A percentile compares a stretch with the other conserved stretches of the same genome.
phyloP scores from a whole-genome alignment of 2,888 invertebrate genomes.

The Strigamia maritima region DNA sequence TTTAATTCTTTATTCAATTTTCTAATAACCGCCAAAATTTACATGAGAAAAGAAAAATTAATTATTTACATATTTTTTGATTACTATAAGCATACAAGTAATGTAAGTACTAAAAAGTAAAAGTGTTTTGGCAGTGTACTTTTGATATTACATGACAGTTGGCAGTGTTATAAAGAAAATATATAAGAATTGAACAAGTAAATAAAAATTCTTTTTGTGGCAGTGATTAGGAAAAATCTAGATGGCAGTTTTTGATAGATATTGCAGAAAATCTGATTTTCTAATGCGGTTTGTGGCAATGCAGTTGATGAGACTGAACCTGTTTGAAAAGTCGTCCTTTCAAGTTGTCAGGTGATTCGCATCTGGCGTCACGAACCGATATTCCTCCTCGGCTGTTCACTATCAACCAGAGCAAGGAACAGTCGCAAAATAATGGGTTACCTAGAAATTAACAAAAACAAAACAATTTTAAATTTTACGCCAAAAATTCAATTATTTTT shows the following conservation, averaged over 20 bases:
- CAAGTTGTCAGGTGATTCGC: conserved; percentile 37
- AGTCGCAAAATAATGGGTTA: conserved; percentile 41
- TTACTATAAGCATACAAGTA: background rate
- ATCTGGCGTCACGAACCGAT: conserved; percentile 34
- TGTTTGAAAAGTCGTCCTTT: conserved; percentile 36
- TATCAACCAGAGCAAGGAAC: conserved; percentile 39
- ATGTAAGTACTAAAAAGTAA: background rate
- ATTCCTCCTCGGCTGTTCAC: conserved; percentile 12
- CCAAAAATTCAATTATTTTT: background rate
- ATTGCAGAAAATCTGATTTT: background rate
- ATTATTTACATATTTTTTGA: background rate
- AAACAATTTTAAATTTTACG: background rate
- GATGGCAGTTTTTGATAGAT: background rate
- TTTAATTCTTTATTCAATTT: background rate
- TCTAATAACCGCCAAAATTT: background rate
- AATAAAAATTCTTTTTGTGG: background rate
- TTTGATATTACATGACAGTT: too few relatives aligned
- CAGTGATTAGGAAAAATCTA: background rate
- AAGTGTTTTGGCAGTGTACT: too few relatives aligned
- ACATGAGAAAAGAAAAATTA: background rate
- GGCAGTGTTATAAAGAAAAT: background rate
- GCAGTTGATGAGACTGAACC: conserved; percentile 37
- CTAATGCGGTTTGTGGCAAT: conserved; percentile 36
- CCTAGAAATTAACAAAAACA: conserved; percentile 16
- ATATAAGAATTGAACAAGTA: background rate